Evolutionary conservation across 2,797 vertebrate species (phyloP), one percentile per base, ranked within the genome.

Genomic region (Anas bahamensis): DNA sequence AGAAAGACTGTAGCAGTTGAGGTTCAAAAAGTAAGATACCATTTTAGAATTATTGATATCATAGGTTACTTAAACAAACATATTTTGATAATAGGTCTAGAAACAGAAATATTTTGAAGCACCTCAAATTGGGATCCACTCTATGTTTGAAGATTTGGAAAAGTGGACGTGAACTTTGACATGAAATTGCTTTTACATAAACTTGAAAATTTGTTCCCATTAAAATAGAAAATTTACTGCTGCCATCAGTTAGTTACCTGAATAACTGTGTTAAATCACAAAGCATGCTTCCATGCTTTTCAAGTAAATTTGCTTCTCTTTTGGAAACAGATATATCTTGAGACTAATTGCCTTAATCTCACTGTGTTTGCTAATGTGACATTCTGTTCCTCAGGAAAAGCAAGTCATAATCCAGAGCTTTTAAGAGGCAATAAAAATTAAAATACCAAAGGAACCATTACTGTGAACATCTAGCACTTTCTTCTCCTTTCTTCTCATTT

Each of bases 351-450:
- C 42, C 46, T 76, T 26, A 50, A 33, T 88, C 26, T 89, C 24
- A 52, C 71, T n/a, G 3, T 56, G n/a, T 79, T 85, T 95, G 75
- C 42, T 89, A 68, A 79, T 57, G 23, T 50, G 66, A 70, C 18
- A 16, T 57, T 93, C 77, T 83, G 39, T 86, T 95, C 73, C 60
- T 76, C 8, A 23, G 74, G 50, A 95, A 66, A 93, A 82, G 39
- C 69, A 86, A 65, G 73, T 80, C 57, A 74, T 85, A 89, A 92
- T 61, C n/a, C 15, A 71, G 71, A 66, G 23, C n/a, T 33, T 94
- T 88, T 81, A 92, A 64, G 50, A 64, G 63, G 18, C 28, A 64
- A 90, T 94, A 82, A 89, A 94, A 87, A 84, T 71, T 90, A 75
- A 91, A 93, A 92, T 81, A 55, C 29, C 60, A 33, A 59, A 94